phyloP scores from a whole-genome alignment of 2,113 vertebrate species.

The Prochilodus magdalenae region DNA sequence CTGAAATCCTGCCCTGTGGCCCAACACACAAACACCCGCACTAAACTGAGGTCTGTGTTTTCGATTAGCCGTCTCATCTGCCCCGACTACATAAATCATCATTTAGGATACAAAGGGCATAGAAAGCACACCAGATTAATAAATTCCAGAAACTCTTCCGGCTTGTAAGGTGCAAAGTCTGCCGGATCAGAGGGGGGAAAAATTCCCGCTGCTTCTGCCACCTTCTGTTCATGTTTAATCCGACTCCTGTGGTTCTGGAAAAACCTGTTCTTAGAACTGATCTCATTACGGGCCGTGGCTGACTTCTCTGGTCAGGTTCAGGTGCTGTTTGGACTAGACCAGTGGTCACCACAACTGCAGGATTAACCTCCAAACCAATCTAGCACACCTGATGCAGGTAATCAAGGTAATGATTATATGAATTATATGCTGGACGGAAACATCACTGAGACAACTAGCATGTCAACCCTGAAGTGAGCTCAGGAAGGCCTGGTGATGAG shows the following conservation, averaged over 20 bases:
- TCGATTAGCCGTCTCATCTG: too few species aligned
- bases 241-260: neutral
- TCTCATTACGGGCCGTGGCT: too few species aligned
- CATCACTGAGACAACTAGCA: too few species aligned
- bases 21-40: neutral
- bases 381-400: neutral
- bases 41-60: conserved; percentile 25
- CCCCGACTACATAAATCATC: neutral
- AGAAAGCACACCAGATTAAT: neutral
- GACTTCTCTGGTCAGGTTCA: neutral
- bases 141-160: neutral
- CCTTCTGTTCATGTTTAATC: neutral
- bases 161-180: conserved; percentile 32
- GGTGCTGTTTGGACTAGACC: neutral
- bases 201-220: neutral
- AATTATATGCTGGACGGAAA: neutral
- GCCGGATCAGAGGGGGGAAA: conserved; percentile 4
- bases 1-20: neutral
- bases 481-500: neutral
- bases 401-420: neutral
- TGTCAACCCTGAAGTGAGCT: neutral
- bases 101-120: neutral
- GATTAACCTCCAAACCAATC: neutral
- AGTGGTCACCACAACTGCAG: neutral
- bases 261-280: too few species aligned